Evolutionary conservation across 1,140 invertebrate genomes (phyloP).

Genomic region (Atta cephalotes): DNA sequence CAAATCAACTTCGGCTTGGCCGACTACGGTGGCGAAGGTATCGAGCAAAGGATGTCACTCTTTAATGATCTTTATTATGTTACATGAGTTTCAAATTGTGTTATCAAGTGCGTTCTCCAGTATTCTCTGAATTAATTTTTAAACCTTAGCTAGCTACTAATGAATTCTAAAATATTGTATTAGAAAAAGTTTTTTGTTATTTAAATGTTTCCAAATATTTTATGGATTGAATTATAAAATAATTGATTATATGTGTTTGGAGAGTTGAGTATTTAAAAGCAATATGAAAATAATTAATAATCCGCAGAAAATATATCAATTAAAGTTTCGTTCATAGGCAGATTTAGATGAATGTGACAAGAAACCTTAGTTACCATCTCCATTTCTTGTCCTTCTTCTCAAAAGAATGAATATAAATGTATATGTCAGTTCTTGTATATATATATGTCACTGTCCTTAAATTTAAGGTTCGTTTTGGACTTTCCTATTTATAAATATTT

Average conservation of each 20-base stretch:
- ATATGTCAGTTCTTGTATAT: neutral
- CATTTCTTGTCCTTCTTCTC: neutral
- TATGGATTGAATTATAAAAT: neutral
- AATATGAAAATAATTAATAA: neutral
- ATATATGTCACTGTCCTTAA: neutral
- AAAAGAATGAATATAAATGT: constrained; percentile 12
- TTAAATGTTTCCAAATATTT: neutral
- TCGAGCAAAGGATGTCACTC: constrained; percentile 13
- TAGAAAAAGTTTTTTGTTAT: neutral
- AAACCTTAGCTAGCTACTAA: neutral
- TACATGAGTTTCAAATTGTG: constrained; percentile 16
- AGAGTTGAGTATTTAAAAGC: neutral
- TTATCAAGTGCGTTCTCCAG: neutral
- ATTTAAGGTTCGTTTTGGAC: neutral
- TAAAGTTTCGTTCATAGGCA: neutral
- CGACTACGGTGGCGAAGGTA: neutral
- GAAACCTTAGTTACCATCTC: neutral
- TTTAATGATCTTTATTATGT: constrained; percentile 14
- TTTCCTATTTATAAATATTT: neutral
- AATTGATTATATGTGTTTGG: neutral
- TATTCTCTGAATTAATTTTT: neutral
- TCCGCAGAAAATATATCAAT: neutral
- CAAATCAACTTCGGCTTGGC: constrained; percentile 46
- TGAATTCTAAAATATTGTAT: neutral
- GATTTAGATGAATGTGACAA: neutral